These are phyloP conservation scores for Arctopsyche grandis DNA, from an alignment of 1,140 invertebrate species.

Conservation along the genomic window DNA sequence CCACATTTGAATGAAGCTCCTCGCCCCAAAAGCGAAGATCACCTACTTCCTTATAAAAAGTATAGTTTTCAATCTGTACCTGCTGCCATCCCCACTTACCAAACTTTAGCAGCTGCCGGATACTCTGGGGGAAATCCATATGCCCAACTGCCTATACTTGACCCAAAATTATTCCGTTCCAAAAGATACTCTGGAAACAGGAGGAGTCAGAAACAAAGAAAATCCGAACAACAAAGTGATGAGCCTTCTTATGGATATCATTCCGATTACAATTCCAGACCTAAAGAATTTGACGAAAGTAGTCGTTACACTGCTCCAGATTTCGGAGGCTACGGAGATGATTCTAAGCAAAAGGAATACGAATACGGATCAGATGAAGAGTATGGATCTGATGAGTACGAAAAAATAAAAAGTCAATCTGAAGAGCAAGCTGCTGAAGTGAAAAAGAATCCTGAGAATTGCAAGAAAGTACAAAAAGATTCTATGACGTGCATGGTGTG, in stretches of 20 bases:
- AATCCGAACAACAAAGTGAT: constrained; percentile 57
- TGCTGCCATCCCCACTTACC: constrained; percentile 29
- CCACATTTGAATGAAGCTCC: constrained; percentile 22
- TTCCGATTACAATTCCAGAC: constrained; percentile 62
- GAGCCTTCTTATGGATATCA: constrained; percentile 61
- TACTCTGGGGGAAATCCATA: constrained; percentile 63
- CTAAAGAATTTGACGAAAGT: constrained; percentile 65
- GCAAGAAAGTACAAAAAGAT: constrained; percentile 71
- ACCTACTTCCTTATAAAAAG: constrained; percentile 50
- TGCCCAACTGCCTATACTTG: constrained; percentile 63
- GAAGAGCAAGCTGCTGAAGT: constrained; percentile 69
- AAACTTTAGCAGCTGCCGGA: constrained; percentile 55
- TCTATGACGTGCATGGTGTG: constrained; percentile 75
- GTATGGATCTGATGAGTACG: constrained; percentile 65
- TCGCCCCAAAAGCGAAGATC: constrained; percentile 40
- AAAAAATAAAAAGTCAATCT: constrained; percentile 66
- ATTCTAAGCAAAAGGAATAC: constrained; percentile 61
- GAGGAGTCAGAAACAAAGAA: constrained; percentile 36
- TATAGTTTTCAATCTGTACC: constrained; percentile 48
- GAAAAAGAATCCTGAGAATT: constrained; percentile 69
- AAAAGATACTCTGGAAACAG: constrained; percentile 49
- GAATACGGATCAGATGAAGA: constrained; percentile 64
- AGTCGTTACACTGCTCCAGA: constrained; percentile 60
- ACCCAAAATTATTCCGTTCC: constrained; percentile 45
- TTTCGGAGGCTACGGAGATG: constrained; percentile 52